Conservation (phyloP, 2,888 invertebrate genomes). For the Colletes collaris region DNA sequence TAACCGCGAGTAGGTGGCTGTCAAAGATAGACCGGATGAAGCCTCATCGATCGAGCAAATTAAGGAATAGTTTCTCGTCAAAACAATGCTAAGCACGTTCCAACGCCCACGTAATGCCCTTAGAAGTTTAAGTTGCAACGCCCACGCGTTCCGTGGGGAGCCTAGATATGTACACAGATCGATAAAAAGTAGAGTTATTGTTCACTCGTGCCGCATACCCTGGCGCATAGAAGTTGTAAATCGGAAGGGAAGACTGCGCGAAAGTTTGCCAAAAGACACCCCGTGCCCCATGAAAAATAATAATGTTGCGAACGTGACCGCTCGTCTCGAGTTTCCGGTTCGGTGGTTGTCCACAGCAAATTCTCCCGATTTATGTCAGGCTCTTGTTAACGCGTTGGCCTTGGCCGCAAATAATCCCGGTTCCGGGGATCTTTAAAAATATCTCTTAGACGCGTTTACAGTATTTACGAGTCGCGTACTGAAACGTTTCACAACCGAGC, state of each 20-base stretch:
- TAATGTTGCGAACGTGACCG: slow-evolving; percentile 28
- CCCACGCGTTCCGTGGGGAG: slow-evolving; percentile 6
- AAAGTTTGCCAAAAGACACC: slow-evolving; percentile 14
- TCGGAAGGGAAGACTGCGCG: slow-evolving; percentile 5
- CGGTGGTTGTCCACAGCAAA: background rate
- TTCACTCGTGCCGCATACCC: slow-evolving; percentile 20
- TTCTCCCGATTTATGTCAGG: slow-evolving; percentile 5
- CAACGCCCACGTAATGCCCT: slow-evolving; percentile 14
- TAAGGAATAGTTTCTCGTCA: slow-evolving; percentile 28
- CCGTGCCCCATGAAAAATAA: slow-evolving; percentile 25
- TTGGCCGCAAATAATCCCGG: background rate
- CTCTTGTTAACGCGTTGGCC: background rate
- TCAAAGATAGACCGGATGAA: background rate
- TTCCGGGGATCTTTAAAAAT: background rate
- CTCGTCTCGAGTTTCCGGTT: background rate
- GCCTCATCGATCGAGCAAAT: slow-evolving; percentile 38
- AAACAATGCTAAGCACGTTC: slow-evolving; percentile 1
- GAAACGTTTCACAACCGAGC: too few species aligned
- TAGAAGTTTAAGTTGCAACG: slow-evolving; percentile 4
- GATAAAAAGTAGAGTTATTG: slow-evolving; percentile 43
- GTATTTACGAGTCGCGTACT: too few species aligned
- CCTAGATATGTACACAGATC: slow-evolving; percentile 33
- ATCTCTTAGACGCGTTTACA: background rate
- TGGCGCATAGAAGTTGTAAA: slow-evolving; percentile 7
- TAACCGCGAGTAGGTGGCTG: too few species aligned